phyloP scores from a whole-genome alignment of 2,888 invertebrate genomes.

The Chouioia cunea region DNA sequence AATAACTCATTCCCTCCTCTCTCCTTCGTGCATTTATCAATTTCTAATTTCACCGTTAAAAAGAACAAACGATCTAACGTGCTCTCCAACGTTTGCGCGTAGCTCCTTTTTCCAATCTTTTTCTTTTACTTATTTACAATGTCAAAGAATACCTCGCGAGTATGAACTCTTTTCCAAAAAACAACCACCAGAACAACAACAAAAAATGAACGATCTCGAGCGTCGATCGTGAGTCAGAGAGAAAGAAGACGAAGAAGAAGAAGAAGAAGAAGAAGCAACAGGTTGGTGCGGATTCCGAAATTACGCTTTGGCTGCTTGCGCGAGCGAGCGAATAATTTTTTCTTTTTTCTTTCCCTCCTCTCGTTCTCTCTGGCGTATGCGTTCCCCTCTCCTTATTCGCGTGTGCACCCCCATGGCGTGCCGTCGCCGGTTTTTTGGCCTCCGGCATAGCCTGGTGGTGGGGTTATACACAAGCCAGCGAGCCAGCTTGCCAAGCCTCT shows the following conservation, averaged over 20 bases:
- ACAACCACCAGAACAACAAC: background rate
- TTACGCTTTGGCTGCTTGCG: background rate
- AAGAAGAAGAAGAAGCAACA: slow-evolving; percentile 7
- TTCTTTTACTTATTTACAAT: no score
- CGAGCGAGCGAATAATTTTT: slow-evolving; percentile 43
- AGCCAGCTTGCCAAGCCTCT: slow-evolving; percentile 19
- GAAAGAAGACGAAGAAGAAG: no score
- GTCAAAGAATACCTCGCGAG: no score
- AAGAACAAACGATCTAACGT: no score
- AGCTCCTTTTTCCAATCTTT: no score
- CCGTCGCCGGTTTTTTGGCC: slow-evolving; percentile 48
- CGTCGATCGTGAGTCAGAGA: background rate
- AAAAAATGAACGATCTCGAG: no score
- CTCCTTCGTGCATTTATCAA: background rate
- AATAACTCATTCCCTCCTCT: background rate
- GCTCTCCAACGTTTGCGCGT: no score
- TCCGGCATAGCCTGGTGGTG: slow-evolving; percentile 46
- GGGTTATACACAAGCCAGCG: slow-evolving; percentile 27
- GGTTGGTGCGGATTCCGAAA: slow-evolving; percentile 21
- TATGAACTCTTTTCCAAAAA: background rate
- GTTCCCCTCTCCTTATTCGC: background rate
- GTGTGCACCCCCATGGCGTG: slow-evolving; percentile 62
- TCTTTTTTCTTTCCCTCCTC: slow-evolving; percentile 1
- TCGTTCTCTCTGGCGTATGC: background rate
- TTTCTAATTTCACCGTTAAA: background rate